A percentile compares a stretch with the other conserved stretches of the same genome.
These are phyloP conservation scores for Siniperca chuatsi DNA, from an alignment of 2,113 vertebrate genomes.

Conservation along the genomic window DNA sequence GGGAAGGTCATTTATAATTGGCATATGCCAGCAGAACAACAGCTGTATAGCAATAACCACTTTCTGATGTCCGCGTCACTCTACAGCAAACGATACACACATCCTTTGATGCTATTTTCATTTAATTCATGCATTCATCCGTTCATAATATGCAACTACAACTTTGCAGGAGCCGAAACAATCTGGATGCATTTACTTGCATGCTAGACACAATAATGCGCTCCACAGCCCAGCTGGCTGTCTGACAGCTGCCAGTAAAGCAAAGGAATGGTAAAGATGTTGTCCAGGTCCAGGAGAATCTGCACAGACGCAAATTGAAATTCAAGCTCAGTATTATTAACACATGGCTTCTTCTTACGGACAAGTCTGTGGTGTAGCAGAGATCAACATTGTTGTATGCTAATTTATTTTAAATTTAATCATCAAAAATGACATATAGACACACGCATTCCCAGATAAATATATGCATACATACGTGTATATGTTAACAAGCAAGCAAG, in stretches of 20 bases:
- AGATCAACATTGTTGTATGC: background rate
- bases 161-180: slow-evolving; percentile 55
- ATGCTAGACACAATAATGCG: slow-evolving; percentile 33
- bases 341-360: background rate
- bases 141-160: slow-evolving; percentile 41
- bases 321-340: background rate
- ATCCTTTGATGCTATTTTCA: slow-evolving; percentile 31
- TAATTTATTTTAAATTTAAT: background rate
- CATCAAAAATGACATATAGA: too few relatives aligned
- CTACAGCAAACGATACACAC: background rate
- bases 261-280: slow-evolving; percentile 49
- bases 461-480: too few relatives aligned
- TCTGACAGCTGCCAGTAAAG: slow-evolving; percentile 50
- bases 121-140: slow-evolving; percentile 31
- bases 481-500: too few relatives aligned
- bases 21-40: background rate
- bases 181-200: slow-evolving; percentile 62
- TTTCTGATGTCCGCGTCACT: background rate
- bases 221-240: slow-evolving; percentile 37
- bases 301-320: background rate
- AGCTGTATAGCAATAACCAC: background rate
- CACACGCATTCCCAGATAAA: too few relatives aligned
- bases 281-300: background rate
- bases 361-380: background rate
- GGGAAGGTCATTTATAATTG: background rate